Evolutionary conservation across 2,797 vertebrate species (phyloP).

Genomic region (Euphonia xanthogaster): DNA sequence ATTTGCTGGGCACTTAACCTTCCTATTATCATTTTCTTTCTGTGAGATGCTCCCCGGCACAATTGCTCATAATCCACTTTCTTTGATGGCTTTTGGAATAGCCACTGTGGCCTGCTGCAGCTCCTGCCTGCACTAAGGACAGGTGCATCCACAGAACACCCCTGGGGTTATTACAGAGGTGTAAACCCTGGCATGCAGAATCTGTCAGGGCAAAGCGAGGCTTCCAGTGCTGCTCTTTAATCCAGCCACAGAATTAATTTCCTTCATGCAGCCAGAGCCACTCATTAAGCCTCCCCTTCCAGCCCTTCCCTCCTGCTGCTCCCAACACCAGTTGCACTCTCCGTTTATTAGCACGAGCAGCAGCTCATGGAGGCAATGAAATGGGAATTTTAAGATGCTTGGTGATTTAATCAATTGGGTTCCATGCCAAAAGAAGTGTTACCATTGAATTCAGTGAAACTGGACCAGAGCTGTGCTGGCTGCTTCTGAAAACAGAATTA

Average conservation of each 20-base stretch:
- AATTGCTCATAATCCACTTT: constrained; percentile 15
- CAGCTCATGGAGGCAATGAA: not conserved
- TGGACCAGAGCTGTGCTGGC: not conserved
- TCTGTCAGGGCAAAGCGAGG: not conserved
- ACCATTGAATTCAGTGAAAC: not conserved
- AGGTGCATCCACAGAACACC: not conserved
- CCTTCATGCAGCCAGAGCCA: not conserved
- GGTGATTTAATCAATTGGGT: not conserved
- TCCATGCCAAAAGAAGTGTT: not conserved
- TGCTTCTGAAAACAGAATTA: not conserved
- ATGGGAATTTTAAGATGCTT: not conserved
- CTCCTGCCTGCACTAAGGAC: not conserved
- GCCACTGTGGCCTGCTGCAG: not conserved
- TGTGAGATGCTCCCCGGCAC: not conserved
- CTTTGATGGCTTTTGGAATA: not conserved
- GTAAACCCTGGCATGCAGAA: not conserved
- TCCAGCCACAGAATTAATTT: constrained; percentile 41
- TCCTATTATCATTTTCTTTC: constrained; percentile 32
- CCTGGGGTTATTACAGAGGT: not conserved
- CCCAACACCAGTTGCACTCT: not conserved
- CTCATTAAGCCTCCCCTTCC: not conserved
- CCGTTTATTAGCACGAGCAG: not conserved
- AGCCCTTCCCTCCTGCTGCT: not conserved
- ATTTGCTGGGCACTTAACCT: constrained; percentile 49
- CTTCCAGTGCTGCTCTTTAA: not conserved